Conservation (phyloP, 2,113 vertebrate species). For the Tympanuchus pallidicinctus region DNA sequence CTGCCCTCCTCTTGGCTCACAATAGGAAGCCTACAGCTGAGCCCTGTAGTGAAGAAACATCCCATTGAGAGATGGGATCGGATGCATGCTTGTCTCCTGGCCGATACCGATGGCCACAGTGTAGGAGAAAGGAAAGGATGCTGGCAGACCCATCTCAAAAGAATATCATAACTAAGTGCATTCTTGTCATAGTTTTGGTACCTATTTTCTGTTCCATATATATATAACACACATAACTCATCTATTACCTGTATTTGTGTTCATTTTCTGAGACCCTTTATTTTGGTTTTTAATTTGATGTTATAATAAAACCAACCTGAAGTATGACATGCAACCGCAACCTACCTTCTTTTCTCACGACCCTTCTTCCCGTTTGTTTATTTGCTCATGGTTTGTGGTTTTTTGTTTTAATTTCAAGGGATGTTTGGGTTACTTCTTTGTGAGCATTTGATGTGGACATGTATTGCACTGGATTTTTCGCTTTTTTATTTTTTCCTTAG, state of each 20-base stretch:
- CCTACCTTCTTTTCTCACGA: background rate
- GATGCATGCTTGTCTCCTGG: slow-evolving; percentile 33
- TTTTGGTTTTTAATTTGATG: background rate
- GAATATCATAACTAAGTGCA: slow-evolving; percentile 45
- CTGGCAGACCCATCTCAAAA: slow-evolving; percentile 22
- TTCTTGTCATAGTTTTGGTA: slow-evolving; percentile 40
- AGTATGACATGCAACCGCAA: background rate
- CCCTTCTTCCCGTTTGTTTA: background rate
- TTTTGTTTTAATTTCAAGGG: background rate
- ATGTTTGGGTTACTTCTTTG: background rate
- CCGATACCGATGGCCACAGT: background rate
- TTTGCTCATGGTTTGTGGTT: background rate
- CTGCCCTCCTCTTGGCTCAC: background rate
- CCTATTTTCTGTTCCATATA: background rate
- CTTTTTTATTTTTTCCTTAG: background rate
- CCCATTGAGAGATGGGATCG: background rate
- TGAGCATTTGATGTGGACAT: background rate
- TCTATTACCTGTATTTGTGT: background rate
- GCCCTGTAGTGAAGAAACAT: slow-evolving; percentile 37
- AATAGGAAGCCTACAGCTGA: slow-evolving; percentile 37
- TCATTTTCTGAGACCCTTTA: background rate
- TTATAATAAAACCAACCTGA: background rate
- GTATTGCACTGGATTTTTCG: background rate
- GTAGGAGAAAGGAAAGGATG: background rate
- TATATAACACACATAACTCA: background rate